phyloP scores from a whole-genome alignment of 64 coral and sea anemone species.

The Dendronephthya gigantea region DNA sequence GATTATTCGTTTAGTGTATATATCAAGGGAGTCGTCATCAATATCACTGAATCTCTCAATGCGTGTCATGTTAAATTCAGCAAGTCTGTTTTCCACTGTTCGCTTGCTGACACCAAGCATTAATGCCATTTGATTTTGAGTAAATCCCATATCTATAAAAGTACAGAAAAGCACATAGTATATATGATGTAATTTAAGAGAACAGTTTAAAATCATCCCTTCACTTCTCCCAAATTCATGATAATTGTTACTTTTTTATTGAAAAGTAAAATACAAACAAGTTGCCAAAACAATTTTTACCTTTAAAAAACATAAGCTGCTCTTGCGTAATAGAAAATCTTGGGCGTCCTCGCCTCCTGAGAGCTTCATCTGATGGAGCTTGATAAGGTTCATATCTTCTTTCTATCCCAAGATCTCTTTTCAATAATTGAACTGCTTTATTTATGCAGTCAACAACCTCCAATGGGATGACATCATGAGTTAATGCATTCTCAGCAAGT shows the following conservation, averaged over 20 bases:
- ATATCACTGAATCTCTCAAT: too few species aligned
- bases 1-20: slow-evolving; percentile 8
- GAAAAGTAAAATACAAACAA: too few species aligned
- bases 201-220: too few species aligned
- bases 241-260: too few species aligned
- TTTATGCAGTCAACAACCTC: too few species aligned
- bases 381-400: neutral
- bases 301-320: too few species aligned
- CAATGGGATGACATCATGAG: too few species aligned
- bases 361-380: neutral
- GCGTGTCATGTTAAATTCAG: slow-evolving; percentile 30
- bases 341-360: slow-evolving; percentile 22
- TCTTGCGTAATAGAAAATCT: slow-evolving; percentile 42
- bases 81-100: slow-evolving; percentile 35
- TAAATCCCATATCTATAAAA: slow-evolving; percentile 41
- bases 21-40: slow-evolving; percentile 43
- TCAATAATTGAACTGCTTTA: too few species aligned
- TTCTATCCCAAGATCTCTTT: neutral
- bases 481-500: slow-evolving; percentile 12
- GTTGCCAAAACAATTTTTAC: too few species aligned
- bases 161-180: too few species aligned
- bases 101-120: slow-evolving; percentile 55
- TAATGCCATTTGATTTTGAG: slow-evolving; percentile 27
- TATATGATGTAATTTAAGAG: too few species aligned
- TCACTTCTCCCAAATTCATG: too few species aligned